Base-by-base conservation (phyloP, 2,888 invertebrate species). In the Actias luna region DNA sequence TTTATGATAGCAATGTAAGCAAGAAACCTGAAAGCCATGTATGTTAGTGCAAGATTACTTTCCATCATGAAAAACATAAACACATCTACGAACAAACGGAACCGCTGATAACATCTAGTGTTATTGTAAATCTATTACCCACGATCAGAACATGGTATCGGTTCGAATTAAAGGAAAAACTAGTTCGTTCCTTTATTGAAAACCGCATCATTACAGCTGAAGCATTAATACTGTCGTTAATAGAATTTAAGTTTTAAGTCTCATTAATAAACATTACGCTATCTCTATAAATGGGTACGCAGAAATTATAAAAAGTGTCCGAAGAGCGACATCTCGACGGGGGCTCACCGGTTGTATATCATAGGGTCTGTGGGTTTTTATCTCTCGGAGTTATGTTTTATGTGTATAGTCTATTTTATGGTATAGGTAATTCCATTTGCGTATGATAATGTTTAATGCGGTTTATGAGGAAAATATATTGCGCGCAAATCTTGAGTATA, bases 211-310 rank as follows among this genome's bases (percentile, higher is more conserved):
- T 52, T 63, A 59, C 31, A 59, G 59, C 50, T 62, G 35, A 55
- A 36, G 55, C 63, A 63, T 63, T 68, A 69, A 73, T 75, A 74
- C 76, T 71, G 69, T 77, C 73, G 78, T 77, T 82, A 83, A 81
- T 84, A 74, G 73, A 73, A 67, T 65, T 69, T 64, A 65, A 72
- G 65, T 70, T 76, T 71, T 78, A 73, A 73, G 71, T 72, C 77
- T 77, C 75, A 88, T 88, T 82, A 84, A 88, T 89, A 87, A 76
- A 87, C 87, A 88, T 85, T 69, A 76, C 64, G 68, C 64, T 69
- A 66, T 68, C 64, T 69, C 83, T 82, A 68, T 79, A 85, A 82
- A 86, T 80, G 85, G 84, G 69, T 75, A 76, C 73, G 76, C 76
- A 69, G 70, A 65, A 46, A 62, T 60, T 25, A 64, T 62, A 76